Evolutionary conservation across 2,797 vertebrate genomes (phyloP).

Genomic region (Ataeniobius toweri): DNA sequence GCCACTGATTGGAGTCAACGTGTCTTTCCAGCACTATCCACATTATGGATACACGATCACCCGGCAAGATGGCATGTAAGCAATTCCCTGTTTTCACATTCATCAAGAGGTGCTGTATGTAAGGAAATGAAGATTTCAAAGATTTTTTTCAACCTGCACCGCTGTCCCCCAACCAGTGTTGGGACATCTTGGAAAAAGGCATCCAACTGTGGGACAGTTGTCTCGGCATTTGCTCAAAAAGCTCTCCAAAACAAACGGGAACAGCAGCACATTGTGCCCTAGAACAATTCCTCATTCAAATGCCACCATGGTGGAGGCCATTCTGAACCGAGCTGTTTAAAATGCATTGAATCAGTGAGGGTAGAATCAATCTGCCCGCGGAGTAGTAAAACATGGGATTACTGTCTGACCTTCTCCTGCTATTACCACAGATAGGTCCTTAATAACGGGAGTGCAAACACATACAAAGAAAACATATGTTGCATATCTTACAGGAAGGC

Average conservation of each 20-base stretch:
- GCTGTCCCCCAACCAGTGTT: slow-evolving; percentile 12
- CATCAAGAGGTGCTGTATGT: neutral
- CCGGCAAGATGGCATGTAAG: slow-evolving; percentile 97
- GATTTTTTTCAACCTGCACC: slow-evolving; percentile 16
- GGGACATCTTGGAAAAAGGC: slow-evolving; percentile 22
- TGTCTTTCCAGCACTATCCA: slow-evolving; percentile 93
- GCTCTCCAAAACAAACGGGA: slow-evolving; percentile 54
- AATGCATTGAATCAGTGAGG: slow-evolving; percentile 78
- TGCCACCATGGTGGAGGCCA: slow-evolving; percentile 67
- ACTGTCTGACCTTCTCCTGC: slow-evolving; percentile 75
- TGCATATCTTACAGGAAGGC: slow-evolving; percentile 30
- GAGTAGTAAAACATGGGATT: slow-evolving; percentile 77
- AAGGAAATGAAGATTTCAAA: slow-evolving; percentile 5
- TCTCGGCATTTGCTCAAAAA: slow-evolving; percentile 51
- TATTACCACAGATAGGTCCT: slow-evolving; percentile 58
- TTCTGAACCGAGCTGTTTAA: slow-evolving; percentile 77
- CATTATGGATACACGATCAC: slow-evolving; percentile 94
- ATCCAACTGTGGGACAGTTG: slow-evolving; percentile 31
- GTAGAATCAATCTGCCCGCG: slow-evolving; percentile 73
- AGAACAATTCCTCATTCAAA: slow-evolving; percentile 75
- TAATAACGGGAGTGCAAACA: slow-evolving; percentile 58
- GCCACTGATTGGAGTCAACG: slow-evolving; percentile 96
- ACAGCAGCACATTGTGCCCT: slow-evolving; percentile 56
- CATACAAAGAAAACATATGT: slow-evolving; percentile 59
- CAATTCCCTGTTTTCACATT: slow-evolving; percentile 25